Base-by-base conservation (phyloP, 1,140 invertebrate species). In the Drosophila trapezifrons region DNA sequence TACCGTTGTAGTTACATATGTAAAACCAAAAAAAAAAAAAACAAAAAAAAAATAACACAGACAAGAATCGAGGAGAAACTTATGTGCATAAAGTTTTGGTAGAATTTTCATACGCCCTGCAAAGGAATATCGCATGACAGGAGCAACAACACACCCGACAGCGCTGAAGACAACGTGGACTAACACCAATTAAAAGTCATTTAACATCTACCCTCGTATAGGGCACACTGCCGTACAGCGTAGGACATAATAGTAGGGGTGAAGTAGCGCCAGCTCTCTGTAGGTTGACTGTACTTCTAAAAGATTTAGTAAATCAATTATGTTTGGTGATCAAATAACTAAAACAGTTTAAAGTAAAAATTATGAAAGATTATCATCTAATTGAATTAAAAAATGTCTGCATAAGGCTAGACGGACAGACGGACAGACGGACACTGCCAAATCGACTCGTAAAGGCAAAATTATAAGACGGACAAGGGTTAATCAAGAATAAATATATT, bases 181-280 rank as follows among this genome's bases (percentile, higher is more conserved):
- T 76, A 86, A 86, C 76, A 80, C 83, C 84, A 86, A 86, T 86
- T 86, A 87, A 89, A 86, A 86, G 79, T 80, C 84, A 89, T 86
- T 86, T 86, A 87, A 89, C 84, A 83, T 89, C 45, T 54, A 40
- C 47, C 73, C 63, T 22, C 40, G 18, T 29, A 43, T 43, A 17
- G 45, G 10, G 17, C 20, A 17, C 59, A 40, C 37, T 45, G 32
- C 25, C 51, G 18, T 25, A 56, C 13, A 32, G 4, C 3, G 7
- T 27, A 18, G 37, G 32, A 20, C 0, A 12, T 7, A 42, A 22
- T 15, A 59, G 12, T 59, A 45, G 57, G 8, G 13, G 9, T 18
- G 0, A 20, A 32, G 17, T 8, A 17, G 12, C 12, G 9, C 3
- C 0, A 6, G 0, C 10, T 17, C 8, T 17, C 3, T 17, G n/a